phyloP scores from a whole-genome alignment of 1,140 invertebrate species.

The Cyphomyrmex costatus region DNA sequence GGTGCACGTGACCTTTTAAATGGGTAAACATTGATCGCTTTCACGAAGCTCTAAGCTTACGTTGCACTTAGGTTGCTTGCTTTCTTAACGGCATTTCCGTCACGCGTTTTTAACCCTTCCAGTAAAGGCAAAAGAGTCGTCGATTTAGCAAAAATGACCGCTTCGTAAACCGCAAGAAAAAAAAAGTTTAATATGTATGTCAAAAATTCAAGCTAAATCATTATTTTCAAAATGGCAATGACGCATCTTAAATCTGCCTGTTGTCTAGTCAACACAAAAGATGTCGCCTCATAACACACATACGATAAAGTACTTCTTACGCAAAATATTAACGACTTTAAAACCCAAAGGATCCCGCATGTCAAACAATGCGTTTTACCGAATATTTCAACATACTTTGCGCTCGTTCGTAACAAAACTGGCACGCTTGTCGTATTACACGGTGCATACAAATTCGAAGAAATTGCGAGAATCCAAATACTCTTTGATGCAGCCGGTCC shows the following conservation, averaged over 20 bases:
- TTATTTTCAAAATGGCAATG: background rate
- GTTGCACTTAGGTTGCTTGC: constrained; percentile 58
- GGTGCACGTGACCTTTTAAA: constrained; percentile 56
- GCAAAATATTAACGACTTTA: background rate
- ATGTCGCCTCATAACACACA: background rate
- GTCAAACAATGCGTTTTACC: constrained; percentile 8
- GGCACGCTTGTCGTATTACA: constrained; percentile 28
- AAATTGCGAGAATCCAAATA: constrained; percentile 59
- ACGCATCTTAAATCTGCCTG: background rate
- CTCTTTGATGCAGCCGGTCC: constrained; percentile 30
- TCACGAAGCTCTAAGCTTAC: constrained; percentile 47
- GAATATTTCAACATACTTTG: constrained; percentile 22
- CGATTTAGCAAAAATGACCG: constrained; percentile 35
- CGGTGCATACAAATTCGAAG: constrained; percentile 37
- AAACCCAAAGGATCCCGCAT: background rate
- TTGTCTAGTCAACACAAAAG: background rate
- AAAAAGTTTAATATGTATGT: background rate
- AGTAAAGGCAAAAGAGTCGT: constrained; percentile 16
- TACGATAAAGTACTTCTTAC: background rate
- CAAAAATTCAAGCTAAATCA: background rate
- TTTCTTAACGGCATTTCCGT: constrained; percentile 51
- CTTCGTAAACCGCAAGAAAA: background rate
- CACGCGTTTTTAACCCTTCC: constrained; percentile 30
- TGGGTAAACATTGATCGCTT: constrained; percentile 60
- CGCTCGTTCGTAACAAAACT: constrained; percentile 2